These are phyloP conservation scores for Nebria ingens DNA, from an alignment of 1,140 invertebrate species.

Conservation along the genomic window DNA sequence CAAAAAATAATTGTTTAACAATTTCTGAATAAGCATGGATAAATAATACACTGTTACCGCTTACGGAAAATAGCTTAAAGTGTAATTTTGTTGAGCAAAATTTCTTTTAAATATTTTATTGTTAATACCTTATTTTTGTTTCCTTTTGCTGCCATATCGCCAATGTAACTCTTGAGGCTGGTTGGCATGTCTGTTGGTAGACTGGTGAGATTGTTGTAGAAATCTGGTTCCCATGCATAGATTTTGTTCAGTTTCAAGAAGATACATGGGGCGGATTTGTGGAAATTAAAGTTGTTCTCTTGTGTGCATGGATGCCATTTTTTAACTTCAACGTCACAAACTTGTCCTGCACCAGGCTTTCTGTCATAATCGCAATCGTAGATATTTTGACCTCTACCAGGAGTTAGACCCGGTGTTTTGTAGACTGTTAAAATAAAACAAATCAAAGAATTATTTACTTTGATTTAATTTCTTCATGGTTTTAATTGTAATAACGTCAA, in stretches of 20 bases:
- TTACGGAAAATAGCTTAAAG: too few species aligned
- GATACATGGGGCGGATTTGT: conserved; percentile 53
- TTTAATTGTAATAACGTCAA: too few species aligned
- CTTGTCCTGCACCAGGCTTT: conserved; percentile 40
- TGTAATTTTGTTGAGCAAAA: too few species aligned
- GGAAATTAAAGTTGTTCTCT: conserved; percentile 66
- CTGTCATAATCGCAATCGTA: conserved; percentile 46
- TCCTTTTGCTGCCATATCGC: conserved; percentile 25
- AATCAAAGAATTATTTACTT: too few species aligned
- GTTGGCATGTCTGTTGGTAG: conserved; percentile 36
- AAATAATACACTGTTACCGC: too few species aligned
- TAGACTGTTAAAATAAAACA: too few species aligned
- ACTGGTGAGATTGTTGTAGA: conserved; percentile 26
- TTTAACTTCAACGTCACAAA: conserved; percentile 50
- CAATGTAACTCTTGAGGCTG: conserved; percentile 50
- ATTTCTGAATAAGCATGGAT: too few species aligned
- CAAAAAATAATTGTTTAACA: too few species aligned
- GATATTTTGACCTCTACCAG: conserved; percentile 43
- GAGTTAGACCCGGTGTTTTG: conserved; percentile 42
- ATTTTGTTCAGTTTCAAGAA: conserved; percentile 55
- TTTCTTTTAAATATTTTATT: too few species aligned
- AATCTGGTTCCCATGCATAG: conserved; percentile 32
- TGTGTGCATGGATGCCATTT: conserved; percentile 55
- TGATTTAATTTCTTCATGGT: too few species aligned
- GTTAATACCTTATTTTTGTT: too few species aligned